Percentiles rank a stretch among this genome's conserved stretches.
phyloP scores from a whole-genome alignment of 2,888 invertebrate species.

The Gerosis bhagava region DNA sequence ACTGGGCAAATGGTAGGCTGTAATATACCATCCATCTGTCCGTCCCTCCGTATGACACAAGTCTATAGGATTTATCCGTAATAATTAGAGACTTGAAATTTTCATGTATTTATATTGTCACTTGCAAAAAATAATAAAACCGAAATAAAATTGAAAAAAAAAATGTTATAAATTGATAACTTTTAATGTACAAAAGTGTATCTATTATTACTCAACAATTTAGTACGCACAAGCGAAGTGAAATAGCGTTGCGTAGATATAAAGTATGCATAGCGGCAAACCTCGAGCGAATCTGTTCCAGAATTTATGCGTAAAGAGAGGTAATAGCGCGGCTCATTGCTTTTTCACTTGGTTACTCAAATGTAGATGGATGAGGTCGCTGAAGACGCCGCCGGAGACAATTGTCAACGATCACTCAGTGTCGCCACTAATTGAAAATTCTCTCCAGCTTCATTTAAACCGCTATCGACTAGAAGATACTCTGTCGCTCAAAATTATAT shows the following conservation, averaged over 20 bases:
- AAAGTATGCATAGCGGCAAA: constrained; percentile 35
- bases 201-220: constrained; percentile 23
- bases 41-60: too few species aligned
- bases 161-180: too few species aligned
- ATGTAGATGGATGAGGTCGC: constrained; percentile 76
- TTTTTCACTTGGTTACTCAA: constrained; percentile 78
- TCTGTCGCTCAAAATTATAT: constrained; percentile 57
- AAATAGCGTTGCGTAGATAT: constrained; percentile 22
- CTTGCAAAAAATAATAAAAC: too few species aligned
- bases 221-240: constrained; percentile 20
- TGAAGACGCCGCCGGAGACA: constrained; percentile 65
- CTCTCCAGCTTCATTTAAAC: constrained; percentile 75
- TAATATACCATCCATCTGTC: too few species aligned
- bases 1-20: too few species aligned
- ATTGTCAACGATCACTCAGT: constrained; percentile 77
- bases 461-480: constrained; percentile 64
- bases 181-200: too few species aligned
- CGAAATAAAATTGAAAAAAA: too few species aligned
- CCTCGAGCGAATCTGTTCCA: constrained; percentile 47
- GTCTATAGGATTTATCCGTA: too few species aligned
- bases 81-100: too few species aligned
- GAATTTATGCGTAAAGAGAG: constrained; percentile 66
- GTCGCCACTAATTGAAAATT: constrained; percentile 78
- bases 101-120: too few species aligned
- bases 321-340: constrained; percentile 77